Evolutionary conservation across 2,113 vertebrate genomes (phyloP).

Genomic region (Gyps fulvus): DNA sequence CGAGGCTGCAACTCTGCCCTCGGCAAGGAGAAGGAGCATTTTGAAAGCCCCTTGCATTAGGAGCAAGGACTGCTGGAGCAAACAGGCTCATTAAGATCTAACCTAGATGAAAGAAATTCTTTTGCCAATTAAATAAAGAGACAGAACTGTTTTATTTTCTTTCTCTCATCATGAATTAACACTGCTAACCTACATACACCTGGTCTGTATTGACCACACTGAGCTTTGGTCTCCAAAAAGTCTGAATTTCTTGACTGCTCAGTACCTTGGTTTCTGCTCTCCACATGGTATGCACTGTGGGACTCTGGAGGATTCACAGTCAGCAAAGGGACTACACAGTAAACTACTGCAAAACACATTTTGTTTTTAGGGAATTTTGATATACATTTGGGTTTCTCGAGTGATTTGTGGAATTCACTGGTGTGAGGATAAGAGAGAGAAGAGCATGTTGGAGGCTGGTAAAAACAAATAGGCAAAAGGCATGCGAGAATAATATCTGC

Average conservation of each 20-base stretch:
- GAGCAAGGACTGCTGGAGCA: not conserved
- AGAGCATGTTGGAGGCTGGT: not conserved
- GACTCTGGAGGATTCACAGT: not conserved
- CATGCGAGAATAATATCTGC: not conserved
- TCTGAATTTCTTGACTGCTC: not conserved
- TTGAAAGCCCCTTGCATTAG: not conserved
- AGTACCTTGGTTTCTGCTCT: not conserved
- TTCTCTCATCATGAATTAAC: not conserved
- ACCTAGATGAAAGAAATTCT: not conserved
- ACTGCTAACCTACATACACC: not conserved
- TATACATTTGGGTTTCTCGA: not conserved
- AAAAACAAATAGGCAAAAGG: not conserved
- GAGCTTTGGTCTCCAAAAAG: not conserved
- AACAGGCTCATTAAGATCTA: not conserved
- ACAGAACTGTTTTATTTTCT: not conserved
- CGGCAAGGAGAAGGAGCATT: not conserved
- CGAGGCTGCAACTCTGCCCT: not conserved
- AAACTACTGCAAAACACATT: not conserved
- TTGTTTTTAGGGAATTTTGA: not conserved
- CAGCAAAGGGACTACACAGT: not conserved
- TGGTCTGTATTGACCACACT: not conserved
- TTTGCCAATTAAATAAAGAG: not conserved
- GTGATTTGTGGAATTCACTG: not conserved
- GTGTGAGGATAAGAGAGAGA: not conserved
- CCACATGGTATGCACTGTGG: not conserved